Evolutionary conservation across 2,113 vertebrate species (phyloP).

Genomic region (Nerophis lumbriciformis): DNA sequence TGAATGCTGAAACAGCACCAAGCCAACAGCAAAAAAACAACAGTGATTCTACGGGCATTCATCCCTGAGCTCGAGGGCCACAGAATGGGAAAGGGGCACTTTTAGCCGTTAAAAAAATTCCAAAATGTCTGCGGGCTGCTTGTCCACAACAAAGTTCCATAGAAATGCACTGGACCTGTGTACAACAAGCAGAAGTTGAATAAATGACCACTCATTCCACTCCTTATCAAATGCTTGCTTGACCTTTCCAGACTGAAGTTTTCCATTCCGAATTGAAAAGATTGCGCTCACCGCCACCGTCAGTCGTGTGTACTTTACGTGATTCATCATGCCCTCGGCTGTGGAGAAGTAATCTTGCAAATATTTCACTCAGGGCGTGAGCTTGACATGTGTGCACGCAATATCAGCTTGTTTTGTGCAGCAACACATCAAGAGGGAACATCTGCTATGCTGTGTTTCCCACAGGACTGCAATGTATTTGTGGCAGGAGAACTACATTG

Average conservation of each 20-base stretch:
- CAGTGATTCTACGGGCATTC: conserved; percentile 33
- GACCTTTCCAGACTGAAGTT: background rate
- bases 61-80: conserved; percentile 10
- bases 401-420: background rate
- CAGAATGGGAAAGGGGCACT: background rate
- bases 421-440: background rate
- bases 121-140: background rate
- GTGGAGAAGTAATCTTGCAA: conserved; percentile 20
- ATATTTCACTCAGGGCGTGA: conserved; percentile 36
- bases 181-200: background rate
- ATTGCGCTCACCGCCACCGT: background rate
- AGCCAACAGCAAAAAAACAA: conserved; percentile 36
- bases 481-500: no score
- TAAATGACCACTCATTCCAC: background rate
- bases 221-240: conserved; percentile 5
- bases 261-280: background rate
- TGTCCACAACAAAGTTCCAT: background rate
- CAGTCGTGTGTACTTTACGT: background rate
- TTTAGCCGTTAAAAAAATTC: background rate
- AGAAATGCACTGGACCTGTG: background rate
- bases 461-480: no score
- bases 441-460: background rate
- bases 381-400: background rate
- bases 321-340: conserved; percentile 6
- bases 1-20: conserved; percentile 61